Evolutionary conservation across 2,797 vertebrate genomes (phyloP), one percentile per base, ranked within the genome.

Genomic region (Ptychobarbus kaznakovi): DNA sequence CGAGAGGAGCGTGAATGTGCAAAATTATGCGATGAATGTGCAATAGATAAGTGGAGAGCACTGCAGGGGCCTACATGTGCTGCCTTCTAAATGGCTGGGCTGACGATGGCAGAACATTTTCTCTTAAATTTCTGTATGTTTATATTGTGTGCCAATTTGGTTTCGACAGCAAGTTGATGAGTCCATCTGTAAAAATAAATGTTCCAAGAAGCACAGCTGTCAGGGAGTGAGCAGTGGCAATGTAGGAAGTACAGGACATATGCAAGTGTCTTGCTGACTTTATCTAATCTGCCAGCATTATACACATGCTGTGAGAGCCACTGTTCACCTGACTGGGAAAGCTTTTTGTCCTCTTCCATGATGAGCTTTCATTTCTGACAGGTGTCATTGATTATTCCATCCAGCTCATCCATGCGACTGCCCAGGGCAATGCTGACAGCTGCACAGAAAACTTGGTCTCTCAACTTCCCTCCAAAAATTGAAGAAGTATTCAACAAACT

Each of bases 361-460:
- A 82, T 81, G 56, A 76, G 66, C 63, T 86, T 82, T 82, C 72
- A 86, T 81, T 82, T 2, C 69, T 73, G 81, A 82, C 81, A 82
- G 81, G 81, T 82, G 81, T 73, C 81, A 61, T 35, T 58, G 81
- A 82, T 73, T 73, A 82, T 82, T 82, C 81, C n/a, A 73, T 61
- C 38, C 69, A 25, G 32, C 65, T 81, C 46, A 70, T 81, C 80
- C 80, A 70, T 61, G 56, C 61, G 53, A 73, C 81, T 73, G 81
- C 81, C 81, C 81, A 44, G 40, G 80, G 81, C 68, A 2, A 73
- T 73, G 81, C 81, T 82, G 69, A 82, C 53, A 73, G 81, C 65
- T 22, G 81, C 81, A 72, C 81, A 61, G 22, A 61, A 13, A 72
- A 15, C 81, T 82, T 72, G 51, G 4, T 73, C 81, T 56, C 35